Evolutionary conservation across 2,888 invertebrate genomes (phyloP), one percentile per base, ranked within the genome.

Genomic region (Anaspis maculata): DNA sequence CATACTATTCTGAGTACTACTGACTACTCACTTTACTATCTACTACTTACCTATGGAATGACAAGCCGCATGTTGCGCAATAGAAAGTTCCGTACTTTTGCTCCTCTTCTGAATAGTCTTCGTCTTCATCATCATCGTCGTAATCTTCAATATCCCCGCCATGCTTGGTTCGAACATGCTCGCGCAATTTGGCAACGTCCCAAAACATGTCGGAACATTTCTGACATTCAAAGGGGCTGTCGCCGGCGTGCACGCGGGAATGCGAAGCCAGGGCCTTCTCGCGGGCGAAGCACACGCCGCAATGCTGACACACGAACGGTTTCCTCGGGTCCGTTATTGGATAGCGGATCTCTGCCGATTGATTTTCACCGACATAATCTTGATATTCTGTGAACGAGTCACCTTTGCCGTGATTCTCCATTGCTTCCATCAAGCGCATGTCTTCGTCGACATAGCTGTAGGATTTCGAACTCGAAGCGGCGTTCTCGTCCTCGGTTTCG

Each of bases 171-270:
- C 73, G 68, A 15, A 73, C 67, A 49, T 80, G 80, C 27, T 79
- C 78, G 23, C 73, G 67, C 47, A 79, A 62, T 15, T 71, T 63
- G 14, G 63, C 64, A 3, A 71, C 60, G 49, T 78, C 77, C 84
- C 84, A 86, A 59, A 86, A 87, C 75, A 86, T 76, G 61, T 87
- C 87, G 38, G 81, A 82, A 56, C 87, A 88, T 41, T 77, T 75
- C 23, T 75, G 74, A 57, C 88, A 88, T 54, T 87, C 86, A 47
- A 81, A 74, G 0, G 86, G 83, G 10, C 83, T 83, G 52, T 87
- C 85, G 10, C 80, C 83, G 9, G 82, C 83, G 62, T 87, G 87
- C 19, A 84, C 72, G 65, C 84, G 64, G 0, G 81, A 69, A 56
- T 88, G 87, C 0, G 86, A 84, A 32, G 80, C 77, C 13, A 87